Evolutionary conservation across 1,140 invertebrate species (phyloP), one percentile per base, ranked within the genome.

Genomic region (Drosophila mayri): DNA sequence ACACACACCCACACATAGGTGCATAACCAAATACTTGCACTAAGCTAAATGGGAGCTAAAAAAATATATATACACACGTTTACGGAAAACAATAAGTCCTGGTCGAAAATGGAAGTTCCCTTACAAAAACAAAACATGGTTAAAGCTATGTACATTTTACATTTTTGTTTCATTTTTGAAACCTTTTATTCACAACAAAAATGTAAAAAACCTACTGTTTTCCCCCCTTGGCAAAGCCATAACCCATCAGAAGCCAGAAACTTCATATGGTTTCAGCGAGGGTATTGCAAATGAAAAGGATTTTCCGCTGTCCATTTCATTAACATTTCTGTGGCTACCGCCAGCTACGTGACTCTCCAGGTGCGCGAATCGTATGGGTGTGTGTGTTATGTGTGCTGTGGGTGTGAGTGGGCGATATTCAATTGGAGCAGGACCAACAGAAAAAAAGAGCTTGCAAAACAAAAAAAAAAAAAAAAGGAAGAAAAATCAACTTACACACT

Each of bases 231-330:
- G n/a, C n/a, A n/a, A n/a, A n/a, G n/a, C n/a, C n/a, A n/a, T n/a
- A n/a, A n/a, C n/a, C n/a, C n/a, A n/a, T n/a, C n/a, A n/a, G n/a
- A n/a, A n/a, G n/a, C n/a, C 52, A 40, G 6, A 58, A 14, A 35
- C 12, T 32, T 20, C 5, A n/a, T 18, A 59, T 18, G 20, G 9
- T 11, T 57, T 20, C 18, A 4, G 32, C 8, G 5, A 46, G 61
- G 38, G 62, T 44, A 54, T 37, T 43, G 62, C 28, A 32, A 18
- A 52, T 65, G n/a, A 59, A 73, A 70, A 66, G 32, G 65, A 65
- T 64, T 79, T 68, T 40, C 54, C 63, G 72, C 60, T 85, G 81
- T 77, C 74, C 73, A 85, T 85, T 85, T 81, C 79, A 74, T 81
- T 81, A 85, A 74, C 77, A 85, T 73, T 85, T 73, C 60, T 71